A percentile compares a stretch with the other conserved stretches of the same genome.
Evolutionary conservation across 2,888 invertebrate species (phyloP).

Genomic region (Cheilosia grossa): DNA sequence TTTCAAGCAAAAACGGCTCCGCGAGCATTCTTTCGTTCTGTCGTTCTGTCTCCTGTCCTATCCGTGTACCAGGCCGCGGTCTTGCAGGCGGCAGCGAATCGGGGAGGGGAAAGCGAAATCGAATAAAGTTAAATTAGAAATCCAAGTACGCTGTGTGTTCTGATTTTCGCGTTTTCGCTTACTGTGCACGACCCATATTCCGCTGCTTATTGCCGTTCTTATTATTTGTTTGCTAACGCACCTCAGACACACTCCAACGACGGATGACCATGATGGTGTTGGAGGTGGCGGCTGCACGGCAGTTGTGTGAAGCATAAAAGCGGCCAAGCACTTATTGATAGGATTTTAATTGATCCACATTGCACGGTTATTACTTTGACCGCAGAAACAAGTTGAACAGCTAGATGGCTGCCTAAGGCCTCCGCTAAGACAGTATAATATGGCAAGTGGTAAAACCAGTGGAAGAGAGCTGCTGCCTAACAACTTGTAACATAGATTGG

Average conservation of each 20-base stretch:
- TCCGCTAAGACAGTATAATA: background rate
- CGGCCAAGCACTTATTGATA: slow-evolving; percentile 46
- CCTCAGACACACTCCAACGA: slow-evolving; percentile 30
- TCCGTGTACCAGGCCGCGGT: background rate
- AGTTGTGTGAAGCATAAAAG: background rate
- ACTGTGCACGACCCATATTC: slow-evolving; percentile 67
- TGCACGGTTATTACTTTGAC: slow-evolving; percentile 58
- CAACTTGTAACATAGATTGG: slow-evolving; percentile 20
- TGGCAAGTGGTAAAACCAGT: background rate
- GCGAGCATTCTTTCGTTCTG: slow-evolving; percentile 51
- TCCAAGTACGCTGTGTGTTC: slow-evolving; percentile 46
- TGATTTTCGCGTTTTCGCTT: slow-evolving; percentile 53
- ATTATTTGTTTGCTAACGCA: slow-evolving; percentile 56
- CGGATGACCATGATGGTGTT: background rate
- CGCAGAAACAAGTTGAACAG: slow-evolving; percentile 27
- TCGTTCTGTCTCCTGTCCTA: background rate
- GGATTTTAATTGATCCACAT: slow-evolving; percentile 72
- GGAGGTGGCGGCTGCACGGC: background rate
- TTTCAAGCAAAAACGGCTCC: slow-evolving; percentile 19
- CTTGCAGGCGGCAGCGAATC: background rate
- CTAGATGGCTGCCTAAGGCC: slow-evolving; percentile 13
- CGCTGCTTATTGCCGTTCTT: slow-evolving; percentile 30
- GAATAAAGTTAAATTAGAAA: slow-evolving; percentile 42
- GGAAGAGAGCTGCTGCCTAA: background rate
- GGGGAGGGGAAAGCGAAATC: slow-evolving; percentile 14